phyloP scores from a whole-genome alignment of 2,888 invertebrate species.

The Idaea biselata region DNA sequence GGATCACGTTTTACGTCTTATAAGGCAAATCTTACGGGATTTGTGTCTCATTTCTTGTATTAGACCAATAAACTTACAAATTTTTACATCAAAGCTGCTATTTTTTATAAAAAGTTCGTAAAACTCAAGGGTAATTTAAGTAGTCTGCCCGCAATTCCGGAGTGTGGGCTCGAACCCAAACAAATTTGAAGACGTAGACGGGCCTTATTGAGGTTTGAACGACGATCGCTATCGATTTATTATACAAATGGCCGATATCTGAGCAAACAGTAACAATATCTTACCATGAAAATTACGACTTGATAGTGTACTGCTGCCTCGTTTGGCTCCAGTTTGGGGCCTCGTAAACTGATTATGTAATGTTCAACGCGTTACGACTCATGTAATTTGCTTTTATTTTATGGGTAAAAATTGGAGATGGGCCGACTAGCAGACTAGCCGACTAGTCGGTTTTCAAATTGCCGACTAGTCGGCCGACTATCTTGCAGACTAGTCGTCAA shows the following conservation, averaged over 20 bases:
- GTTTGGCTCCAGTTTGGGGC: constrained; percentile 55
- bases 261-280: constrained; percentile 62
- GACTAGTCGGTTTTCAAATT: no score
- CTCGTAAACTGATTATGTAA: constrained; percentile 52
- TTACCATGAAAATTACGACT: constrained; percentile 65
- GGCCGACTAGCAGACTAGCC: no score
- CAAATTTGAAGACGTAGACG: constrained; percentile 45
- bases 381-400: no score
- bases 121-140: constrained; percentile 33
- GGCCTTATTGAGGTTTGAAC: constrained; percentile 54
- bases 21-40: constrained; percentile 46
- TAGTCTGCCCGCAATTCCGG: constrained; percentile 33
- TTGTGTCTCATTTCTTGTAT: constrained; percentile 45
- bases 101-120: constrained; percentile 29
- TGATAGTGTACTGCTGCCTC: constrained; percentile 54
- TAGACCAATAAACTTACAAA: constrained; percentile 31
- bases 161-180: constrained; percentile 44
- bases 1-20: constrained; percentile 66
- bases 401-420: no score
- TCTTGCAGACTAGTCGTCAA: no score
- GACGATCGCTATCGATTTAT: constrained; percentile 70
- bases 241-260: constrained; percentile 72
- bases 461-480: no score
- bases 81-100: constrained; percentile 26
- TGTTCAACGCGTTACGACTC: constrained; percentile 33